Conservation (phyloP, 1,140 invertebrate genomes). For the Musca vetustissima region DNA sequence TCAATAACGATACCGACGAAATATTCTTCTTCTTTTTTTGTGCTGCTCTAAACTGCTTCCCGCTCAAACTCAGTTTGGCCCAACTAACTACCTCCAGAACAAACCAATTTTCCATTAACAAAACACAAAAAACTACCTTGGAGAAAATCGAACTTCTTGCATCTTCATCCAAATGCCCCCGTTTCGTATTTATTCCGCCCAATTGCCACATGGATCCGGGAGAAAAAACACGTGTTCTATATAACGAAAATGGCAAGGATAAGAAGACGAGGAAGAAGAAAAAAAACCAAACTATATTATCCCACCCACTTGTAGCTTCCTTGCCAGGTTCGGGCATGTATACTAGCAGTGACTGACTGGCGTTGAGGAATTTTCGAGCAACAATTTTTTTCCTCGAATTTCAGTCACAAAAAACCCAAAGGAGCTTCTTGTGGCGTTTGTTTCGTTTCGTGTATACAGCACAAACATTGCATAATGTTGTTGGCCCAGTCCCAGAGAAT, state of each 20-base stretch:
- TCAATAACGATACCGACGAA: neutral
- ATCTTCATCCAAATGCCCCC: too few species aligned
- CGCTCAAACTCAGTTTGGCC: neutral
- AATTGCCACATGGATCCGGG: neutral
- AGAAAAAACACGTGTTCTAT: conserved; percentile 21
- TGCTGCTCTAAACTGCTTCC: neutral
- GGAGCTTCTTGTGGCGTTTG: too few species aligned
- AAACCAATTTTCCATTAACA: conserved; percentile 5
- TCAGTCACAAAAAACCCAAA: too few species aligned
- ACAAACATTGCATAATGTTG: conserved; percentile 13
- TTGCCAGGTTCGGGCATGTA: too few species aligned
- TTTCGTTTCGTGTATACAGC: too few species aligned
- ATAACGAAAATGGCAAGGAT: neutral
- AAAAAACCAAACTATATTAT: too few species aligned
- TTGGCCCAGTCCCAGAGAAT: neutral
- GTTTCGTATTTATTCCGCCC: too few species aligned
- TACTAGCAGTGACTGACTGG: too few species aligned
- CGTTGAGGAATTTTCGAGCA: too few species aligned
- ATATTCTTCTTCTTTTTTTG: neutral
- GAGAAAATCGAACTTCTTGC: too few species aligned
- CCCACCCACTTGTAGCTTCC: conserved; percentile 19
- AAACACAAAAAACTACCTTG: conserved; percentile 1
- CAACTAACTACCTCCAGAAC: neutral
- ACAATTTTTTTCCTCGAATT: too few species aligned
- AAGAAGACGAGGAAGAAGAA: too few species aligned